These are phyloP conservation scores for Pogonomyrmex barbatus DNA, from an alignment of 1,140 invertebrate genomes.

Conservation along the genomic window DNA sequence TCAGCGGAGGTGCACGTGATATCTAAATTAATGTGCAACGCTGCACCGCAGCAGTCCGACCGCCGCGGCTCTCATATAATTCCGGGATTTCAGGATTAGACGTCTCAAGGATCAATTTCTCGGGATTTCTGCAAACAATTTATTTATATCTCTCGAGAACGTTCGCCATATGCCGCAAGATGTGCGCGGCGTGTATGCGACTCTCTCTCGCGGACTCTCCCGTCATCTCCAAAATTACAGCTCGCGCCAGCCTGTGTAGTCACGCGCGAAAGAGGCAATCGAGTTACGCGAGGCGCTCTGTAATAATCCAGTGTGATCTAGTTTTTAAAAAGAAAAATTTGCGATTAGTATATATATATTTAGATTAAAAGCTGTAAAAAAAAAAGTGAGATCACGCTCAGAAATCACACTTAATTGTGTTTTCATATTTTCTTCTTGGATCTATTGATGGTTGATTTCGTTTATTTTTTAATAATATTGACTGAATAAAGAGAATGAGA, in stretches of 20 bases:
- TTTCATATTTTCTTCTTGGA: background rate
- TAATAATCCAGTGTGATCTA: background rate
- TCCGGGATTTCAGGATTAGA: slow-evolving; percentile 28
- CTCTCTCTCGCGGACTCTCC: background rate
- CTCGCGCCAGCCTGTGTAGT: background rate
- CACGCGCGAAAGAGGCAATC: background rate
- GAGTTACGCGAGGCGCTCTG: background rate
- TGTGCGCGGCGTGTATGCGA: background rate
- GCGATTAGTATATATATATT: background rate
- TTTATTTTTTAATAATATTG: background rate
- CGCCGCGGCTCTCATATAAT: background rate
- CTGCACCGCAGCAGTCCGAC: slow-evolving; percentile 8
- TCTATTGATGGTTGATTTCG: background rate
- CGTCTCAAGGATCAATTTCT: slow-evolving; percentile 2
- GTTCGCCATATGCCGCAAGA: background rate
- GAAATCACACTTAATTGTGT: background rate
- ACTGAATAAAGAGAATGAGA: background rate
- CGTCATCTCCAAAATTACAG: slow-evolving; percentile 38
- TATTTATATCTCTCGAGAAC: slow-evolving; percentile 36
- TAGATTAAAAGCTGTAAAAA: background rate
- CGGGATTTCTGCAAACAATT: slow-evolving; percentile 40
- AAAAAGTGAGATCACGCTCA: background rate
- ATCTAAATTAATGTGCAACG: slow-evolving; percentile 28
- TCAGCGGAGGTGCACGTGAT: background rate
- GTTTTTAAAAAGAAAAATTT: background rate